Evolutionary conservation across 2,113 vertebrate genomes (phyloP).

Genomic region (Procavia capensis): DNA sequence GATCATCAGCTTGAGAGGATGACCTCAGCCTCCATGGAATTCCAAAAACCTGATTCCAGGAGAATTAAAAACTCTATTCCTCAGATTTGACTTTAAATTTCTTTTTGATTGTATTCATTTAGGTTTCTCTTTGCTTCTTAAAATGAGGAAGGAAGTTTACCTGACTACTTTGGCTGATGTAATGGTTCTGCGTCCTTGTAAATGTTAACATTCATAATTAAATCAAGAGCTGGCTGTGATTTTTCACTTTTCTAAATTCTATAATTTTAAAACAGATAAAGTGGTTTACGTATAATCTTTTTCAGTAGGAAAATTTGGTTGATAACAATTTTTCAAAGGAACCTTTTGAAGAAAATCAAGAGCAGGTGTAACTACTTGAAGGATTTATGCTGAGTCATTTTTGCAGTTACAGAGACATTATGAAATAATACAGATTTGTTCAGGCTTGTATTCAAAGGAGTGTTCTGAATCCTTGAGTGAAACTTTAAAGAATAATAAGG

Average conservation of each 20-base stretch:
- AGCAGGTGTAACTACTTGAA: conserved; percentile 1
- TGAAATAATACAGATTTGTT: conserved; percentile 29
- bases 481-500: conserved; percentile 41
- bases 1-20: background rate
- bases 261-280: conserved; percentile 12
- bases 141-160: conserved; percentile 7
- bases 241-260: conserved; percentile 42
- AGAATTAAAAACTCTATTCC: background rate
- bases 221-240: background rate
- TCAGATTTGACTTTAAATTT: background rate
- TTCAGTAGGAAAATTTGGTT: conserved; percentile 48
- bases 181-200: conserved; percentile 18
- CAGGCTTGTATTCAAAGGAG: conserved; percentile 9
- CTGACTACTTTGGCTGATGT: background rate
- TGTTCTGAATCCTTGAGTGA: conserved; percentile 3
- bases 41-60: background rate
- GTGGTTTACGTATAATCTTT: conserved; percentile 6
- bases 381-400: conserved; percentile 23
- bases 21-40: background rate
- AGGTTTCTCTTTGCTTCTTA: conserved; percentile 32
- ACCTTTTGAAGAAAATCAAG: conserved; percentile 42
- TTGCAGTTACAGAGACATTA: conserved; percentile 17
- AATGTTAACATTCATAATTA: conserved; percentile 34
- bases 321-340: conserved; percentile 7
- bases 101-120: background rate